phyloP scores from a whole-genome alignment of 2,797 vertebrate species.

The Lemur catta region DNA sequence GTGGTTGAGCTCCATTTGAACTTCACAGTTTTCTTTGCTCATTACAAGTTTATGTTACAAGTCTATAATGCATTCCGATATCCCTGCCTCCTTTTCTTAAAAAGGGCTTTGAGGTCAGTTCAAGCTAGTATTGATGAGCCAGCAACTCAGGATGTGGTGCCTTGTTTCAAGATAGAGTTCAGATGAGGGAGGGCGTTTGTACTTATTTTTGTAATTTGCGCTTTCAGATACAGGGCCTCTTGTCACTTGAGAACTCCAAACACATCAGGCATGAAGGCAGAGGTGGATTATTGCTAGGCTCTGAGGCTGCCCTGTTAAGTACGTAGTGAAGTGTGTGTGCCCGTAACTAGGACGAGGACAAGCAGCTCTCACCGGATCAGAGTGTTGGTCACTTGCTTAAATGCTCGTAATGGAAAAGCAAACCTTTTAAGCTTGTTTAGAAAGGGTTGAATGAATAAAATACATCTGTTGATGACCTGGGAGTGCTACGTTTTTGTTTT shows the following conservation, averaged over 20 bases:
- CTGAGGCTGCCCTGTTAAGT: neutral
- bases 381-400: neutral
- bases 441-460: neutral
- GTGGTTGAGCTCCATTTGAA: neutral
- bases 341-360: neutral
- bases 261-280: neutral
- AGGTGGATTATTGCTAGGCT: neutral
- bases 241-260: neutral
- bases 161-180: neutral
- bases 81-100: fast-evolving
- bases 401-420: constrained; percentile 51
- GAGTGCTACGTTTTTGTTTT: neutral
- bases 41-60: neutral
- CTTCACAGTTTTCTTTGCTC: neutral
- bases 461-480: neutral
- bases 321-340: neutral
- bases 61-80: neutral
- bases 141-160: neutral
- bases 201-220: neutral
- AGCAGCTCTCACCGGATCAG: neutral
- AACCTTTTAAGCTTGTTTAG: constrained; percentile 57
- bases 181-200: neutral
- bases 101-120: neutral
- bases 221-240: neutral
- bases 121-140: neutral